These are phyloP conservation scores for Diplazon laetatorius DNA, from an alignment of 2,888 invertebrate species.

Conservation along the genomic window DNA sequence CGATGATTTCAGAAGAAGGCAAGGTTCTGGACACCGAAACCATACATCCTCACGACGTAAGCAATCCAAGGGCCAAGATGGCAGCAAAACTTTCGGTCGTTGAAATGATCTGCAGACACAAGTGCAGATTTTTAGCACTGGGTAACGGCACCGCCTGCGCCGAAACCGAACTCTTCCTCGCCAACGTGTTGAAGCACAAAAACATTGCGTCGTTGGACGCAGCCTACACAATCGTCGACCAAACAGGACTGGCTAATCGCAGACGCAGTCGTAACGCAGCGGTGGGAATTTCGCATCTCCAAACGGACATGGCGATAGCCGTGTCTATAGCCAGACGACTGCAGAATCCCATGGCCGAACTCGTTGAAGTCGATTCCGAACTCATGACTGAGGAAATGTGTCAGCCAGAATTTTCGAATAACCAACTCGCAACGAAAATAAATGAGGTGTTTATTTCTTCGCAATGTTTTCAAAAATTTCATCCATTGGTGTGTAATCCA, in stretches of 20 bases:
- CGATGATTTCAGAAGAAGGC: constrained; percentile 89
- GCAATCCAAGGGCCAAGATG: constrained; percentile 77
- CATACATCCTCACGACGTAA: constrained; percentile 86
- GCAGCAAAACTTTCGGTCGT: constrained; percentile 83
- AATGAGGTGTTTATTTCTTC: constrained; percentile 86
- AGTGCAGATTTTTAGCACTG: constrained; percentile 91
- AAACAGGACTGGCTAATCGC: constrained; percentile 96
- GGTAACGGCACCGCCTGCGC: constrained; percentile 96
- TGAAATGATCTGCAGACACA: constrained; percentile 84
- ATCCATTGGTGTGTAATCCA: neutral
- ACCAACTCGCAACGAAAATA: constrained; percentile 88
- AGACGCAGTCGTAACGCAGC: constrained; percentile 93
- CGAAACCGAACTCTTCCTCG: constrained; percentile 92
- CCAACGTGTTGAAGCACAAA: constrained; percentile 84
- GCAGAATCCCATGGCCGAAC: constrained; percentile 95
- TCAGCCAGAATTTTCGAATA: constrained; percentile 94
- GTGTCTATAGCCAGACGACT: constrained; percentile 93
- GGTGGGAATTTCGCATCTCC: constrained; percentile 92
- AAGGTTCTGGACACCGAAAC: constrained; percentile 87
- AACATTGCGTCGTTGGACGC: constrained; percentile 85
- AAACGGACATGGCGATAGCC: constrained; percentile 89
- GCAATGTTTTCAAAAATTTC: too few species aligned
- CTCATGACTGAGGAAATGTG: constrained; percentile 98
- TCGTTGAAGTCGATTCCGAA: constrained; percentile 96
- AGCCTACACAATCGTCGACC: constrained; percentile 92